A percentile compares a stretch with the other conserved stretches of the same genome.
Conservation (phyloP, 2,113 vertebrate species). For the Prinia subflava region DNA sequence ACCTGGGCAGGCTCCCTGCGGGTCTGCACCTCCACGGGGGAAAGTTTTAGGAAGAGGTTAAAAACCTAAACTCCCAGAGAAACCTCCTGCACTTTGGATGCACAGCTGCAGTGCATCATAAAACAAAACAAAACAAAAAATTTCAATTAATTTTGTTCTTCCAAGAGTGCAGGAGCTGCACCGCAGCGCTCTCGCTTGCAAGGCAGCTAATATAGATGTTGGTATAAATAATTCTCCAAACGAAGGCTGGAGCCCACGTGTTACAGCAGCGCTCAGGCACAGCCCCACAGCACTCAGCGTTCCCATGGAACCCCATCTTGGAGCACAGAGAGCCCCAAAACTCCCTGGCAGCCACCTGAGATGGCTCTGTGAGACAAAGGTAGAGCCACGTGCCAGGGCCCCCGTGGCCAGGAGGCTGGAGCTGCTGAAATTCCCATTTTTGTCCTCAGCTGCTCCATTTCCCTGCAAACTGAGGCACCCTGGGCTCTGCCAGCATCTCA, state of each 20-base stretch:
- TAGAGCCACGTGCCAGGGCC: not conserved
- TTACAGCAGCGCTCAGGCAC: not conserved
- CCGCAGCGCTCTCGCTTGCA: not conserved
- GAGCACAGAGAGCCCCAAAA: not conserved
- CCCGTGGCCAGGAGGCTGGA: not conserved
- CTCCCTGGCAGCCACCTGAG: not conserved
- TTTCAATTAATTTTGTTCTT: not conserved
- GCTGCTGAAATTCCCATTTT: not conserved
- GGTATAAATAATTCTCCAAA: constrained; percentile 24
- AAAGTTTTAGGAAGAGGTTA: not conserved
- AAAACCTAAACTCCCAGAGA: not conserved
- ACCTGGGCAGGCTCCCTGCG: fast-evolving
- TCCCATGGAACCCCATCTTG: not conserved
- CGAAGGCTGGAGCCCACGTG: not conserved
- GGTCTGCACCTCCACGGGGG: not conserved
- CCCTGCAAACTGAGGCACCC: not conserved
- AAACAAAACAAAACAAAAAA: too few species aligned
- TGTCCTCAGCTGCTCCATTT: not conserved
- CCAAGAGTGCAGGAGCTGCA: not conserved
- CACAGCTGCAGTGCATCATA: not conserved
- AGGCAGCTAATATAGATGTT: not conserved
- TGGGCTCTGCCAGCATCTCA: not conserved
- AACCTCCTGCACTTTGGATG: not conserved
- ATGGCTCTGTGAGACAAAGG: not conserved
- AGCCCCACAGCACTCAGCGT: not conserved